Percentiles rank a stretch among this genome's conserved stretches.
Conservation (phyloP, 2,113 vertebrate species). For the Rhinoderma darwinii region DNA sequence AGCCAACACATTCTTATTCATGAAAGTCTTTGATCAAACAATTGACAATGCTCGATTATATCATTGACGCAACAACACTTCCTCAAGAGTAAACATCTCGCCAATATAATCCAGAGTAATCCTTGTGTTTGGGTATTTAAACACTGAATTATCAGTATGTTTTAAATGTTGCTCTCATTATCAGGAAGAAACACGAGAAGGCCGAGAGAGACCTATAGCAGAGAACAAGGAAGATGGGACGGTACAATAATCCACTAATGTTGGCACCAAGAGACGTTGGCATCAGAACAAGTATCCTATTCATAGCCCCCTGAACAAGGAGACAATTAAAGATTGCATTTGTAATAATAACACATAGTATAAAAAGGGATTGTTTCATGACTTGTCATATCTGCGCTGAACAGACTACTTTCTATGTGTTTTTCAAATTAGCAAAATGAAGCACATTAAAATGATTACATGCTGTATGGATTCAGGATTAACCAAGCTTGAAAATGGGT, state of each 20-base stretch:
- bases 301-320: conserved; percentile 66
- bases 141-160: conserved; percentile 50
- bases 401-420: conserved; percentile 69
- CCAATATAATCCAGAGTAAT: conserved; percentile 57
- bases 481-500: conserved; percentile 64
- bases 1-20: conserved; percentile 3
- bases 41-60: conserved; percentile 39
- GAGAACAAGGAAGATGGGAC: conserved; percentile 62
- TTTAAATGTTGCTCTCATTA: conserved; percentile 65
- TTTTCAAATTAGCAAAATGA: conserved; percentile 68
- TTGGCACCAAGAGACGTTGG: conserved; percentile 71
- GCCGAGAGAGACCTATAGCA: conserved; percentile 65
- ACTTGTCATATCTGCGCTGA: conserved; percentile 72
- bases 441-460: conserved; percentile 75
- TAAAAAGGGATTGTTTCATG: conserved; percentile 69
- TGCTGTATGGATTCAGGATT: conserved; percentile 69
- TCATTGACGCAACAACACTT: conserved; percentile 41
- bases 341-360: conserved; percentile 65
- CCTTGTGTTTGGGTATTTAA: conserved; percentile 47
- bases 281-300: conserved; percentile 70
- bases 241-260: conserved; percentile 65
- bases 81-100: conserved; percentile 40
- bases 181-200: conserved; percentile 65
- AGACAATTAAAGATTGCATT: conserved; percentile 69
- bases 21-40: conserved; percentile 35